A percentile compares a stretch with the other conserved stretches of the same genome.
These are phyloP conservation scores for Amphipyra berbera DNA, from an alignment of 2,888 invertebrate genomes.

Conservation along the genomic window DNA sequence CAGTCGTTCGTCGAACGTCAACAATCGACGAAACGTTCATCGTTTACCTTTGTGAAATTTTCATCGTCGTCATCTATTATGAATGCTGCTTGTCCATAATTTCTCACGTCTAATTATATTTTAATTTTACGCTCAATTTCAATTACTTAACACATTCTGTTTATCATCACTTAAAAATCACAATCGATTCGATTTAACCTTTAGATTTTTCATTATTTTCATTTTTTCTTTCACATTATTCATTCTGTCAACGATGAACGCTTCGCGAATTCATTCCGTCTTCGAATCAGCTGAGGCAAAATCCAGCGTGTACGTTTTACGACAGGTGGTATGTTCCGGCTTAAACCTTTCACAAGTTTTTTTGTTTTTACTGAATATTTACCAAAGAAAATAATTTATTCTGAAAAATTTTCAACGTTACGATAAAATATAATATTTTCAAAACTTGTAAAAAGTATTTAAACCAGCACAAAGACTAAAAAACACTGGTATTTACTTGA, in stretches of 20 bases:
- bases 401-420: conserved; percentile 12
- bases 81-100: conserved; percentile 43
- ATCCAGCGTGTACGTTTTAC: conserved; percentile 69
- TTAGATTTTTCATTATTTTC: conserved; percentile 20
- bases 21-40: conserved; percentile 82
- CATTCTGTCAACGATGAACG: conserved; percentile 68
- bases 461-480: conserved; percentile 62
- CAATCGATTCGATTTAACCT: conserved; percentile 11
- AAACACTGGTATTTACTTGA: conserved; percentile 75
- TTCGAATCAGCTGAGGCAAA: conserved; percentile 79
- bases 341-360: conserved; percentile 62
- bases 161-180: conserved; percentile 29
- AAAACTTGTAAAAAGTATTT: conserved; percentile 65
- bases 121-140: conserved; percentile 12
- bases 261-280: conserved; percentile 68
- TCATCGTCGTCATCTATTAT: conserved; percentile 55
- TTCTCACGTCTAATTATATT: conserved; percentile 23
- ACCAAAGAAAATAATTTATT: conserved; percentile 10
- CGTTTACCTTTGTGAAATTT: conserved; percentile 64
- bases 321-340: conserved; percentile 69
- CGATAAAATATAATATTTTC: conserved; percentile 24
- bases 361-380: conserved; percentile 12
- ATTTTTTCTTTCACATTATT: conserved; percentile 45
- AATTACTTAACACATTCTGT: conserved; percentile 19
- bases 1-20: conserved; percentile 75